phyloP scores from a whole-genome alignment of 2,113 vertebrate species.

The Callipepla squamata region DNA sequence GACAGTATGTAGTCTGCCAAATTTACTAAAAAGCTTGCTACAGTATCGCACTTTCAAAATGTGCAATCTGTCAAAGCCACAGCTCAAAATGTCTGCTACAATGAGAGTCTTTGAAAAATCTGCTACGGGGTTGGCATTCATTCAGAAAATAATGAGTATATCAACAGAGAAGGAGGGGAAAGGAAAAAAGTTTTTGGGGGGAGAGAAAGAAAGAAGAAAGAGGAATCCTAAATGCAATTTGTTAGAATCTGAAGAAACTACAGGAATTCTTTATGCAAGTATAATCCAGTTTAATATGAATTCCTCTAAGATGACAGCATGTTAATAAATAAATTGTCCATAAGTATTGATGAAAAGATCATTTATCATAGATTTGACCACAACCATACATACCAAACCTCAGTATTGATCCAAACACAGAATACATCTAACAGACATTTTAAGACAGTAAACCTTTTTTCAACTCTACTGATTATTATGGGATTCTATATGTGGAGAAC shows the following conservation, averaged over 20 bases:
- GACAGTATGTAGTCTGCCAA: slow-evolving; percentile 72
- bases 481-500: background rate
- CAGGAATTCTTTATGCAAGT: background rate
- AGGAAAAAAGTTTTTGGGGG: background rate
- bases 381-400: background rate
- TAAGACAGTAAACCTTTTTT: background rate
- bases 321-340: slow-evolving; percentile 13
- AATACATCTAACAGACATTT: background rate
- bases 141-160: slow-evolving; percentile 59
- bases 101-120: slow-evolving; percentile 46
- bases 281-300: background rate
- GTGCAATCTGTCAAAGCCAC: slow-evolving; percentile 66
- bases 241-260: background rate
- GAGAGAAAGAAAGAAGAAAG: background rate
- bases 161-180: slow-evolving; percentile 30
- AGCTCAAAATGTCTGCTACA: slow-evolving; percentile 46
- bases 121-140: slow-evolving; percentile 19
- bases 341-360: slow-evolving; percentile 28
- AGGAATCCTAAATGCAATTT: slow-evolving; percentile 7
- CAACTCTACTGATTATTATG: background rate
- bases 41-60: slow-evolving; percentile 62
- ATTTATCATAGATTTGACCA: slow-evolving; percentile 29
- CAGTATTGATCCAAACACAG: slow-evolving; percentile 20
- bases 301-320: background rate
- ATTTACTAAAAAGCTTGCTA: slow-evolving; percentile 69